phyloP scores from a whole-genome alignment of 2,113 vertebrate species.

The Pygoscelis adeliae region DNA sequence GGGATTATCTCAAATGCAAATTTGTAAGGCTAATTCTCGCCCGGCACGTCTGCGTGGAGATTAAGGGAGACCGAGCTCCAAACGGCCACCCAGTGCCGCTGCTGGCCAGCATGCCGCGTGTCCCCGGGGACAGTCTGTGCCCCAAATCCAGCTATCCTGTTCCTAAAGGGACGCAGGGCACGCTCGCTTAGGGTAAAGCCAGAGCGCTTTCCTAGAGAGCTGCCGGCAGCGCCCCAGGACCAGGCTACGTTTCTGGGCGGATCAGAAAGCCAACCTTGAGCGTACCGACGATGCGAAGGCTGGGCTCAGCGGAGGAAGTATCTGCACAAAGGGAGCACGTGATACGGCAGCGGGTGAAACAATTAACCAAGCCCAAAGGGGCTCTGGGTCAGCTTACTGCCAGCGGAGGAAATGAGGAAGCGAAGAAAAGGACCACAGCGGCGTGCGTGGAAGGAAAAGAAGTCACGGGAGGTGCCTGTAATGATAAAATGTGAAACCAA shows the following conservation, averaged over 20 bases:
- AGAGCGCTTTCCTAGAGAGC: background rate
- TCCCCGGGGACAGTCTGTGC: background rate
- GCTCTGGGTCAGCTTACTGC: background rate
- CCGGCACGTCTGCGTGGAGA: background rate
- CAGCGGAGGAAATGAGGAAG: background rate
- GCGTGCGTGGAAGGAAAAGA: accelerated
- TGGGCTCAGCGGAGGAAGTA: background rate
- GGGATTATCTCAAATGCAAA: background rate
- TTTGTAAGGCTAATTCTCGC: background rate
- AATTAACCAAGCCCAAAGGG: background rate
- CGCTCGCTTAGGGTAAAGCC: background rate
- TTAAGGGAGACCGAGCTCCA: background rate
- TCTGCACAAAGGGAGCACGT: background rate
- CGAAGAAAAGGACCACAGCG: background rate
- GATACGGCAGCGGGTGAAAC: background rate
- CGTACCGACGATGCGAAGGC: accelerated
- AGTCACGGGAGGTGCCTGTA: background rate
- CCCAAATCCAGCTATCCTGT: background rate
- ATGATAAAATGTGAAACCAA: background rate
- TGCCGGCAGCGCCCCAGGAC: background rate
- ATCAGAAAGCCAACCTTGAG: background rate
- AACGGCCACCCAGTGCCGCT: too few species aligned
- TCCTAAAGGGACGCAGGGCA: background rate
- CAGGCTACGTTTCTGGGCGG: background rate
- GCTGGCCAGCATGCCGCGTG: background rate